Base-by-base conservation (phyloP, 1,140 invertebrate species). In the Pantala flavescens region DNA sequence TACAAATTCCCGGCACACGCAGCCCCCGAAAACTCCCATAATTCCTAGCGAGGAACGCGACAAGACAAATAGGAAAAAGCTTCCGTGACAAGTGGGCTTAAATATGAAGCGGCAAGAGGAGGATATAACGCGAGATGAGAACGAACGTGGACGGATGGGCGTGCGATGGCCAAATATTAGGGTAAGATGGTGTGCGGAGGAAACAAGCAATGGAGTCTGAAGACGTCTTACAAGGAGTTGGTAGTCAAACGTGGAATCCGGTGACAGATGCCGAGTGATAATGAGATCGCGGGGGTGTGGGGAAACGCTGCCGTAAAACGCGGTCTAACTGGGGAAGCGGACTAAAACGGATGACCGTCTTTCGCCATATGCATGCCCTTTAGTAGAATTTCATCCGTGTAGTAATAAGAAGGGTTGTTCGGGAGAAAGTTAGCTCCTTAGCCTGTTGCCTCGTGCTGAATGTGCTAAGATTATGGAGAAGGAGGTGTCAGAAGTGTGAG, bases 21-120 rank as follows among this genome's bases (percentile, higher is more conserved):
- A 2, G 2, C 28, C 9, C 28, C 28, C 2, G 28, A 36, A 36
- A 36, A 36, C 9, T 36, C 28, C 28, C 28, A 36, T 36, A 36
- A 36, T 36, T 36, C 28, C 28, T 2, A 2, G 28, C 28, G 28
- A 36, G 28, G 28, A 36, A 36, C 28, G 28, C 28, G n/a, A 63
- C 49, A 63, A 63, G 49, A 63, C 49, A 63, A 63, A 63, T 63
- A 63, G 49, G 49, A 63, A 63, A 63, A 63, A 63, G 16, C 49
- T 7, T 63, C n/a, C 49, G 12, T 63, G 49, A 63, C 49, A 63
- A 63, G 49, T 63, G 49, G 49, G 49, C 14, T 63, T 63, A 19
- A 63, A 63, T 63, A 12, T 63, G 28, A 36, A 5, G 49, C 16
- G 49, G 49, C 16, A 14, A 19, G 49, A 21, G 49, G 2, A 21